These are phyloP conservation scores for Peromyscus maniculatus DNA, from an alignment of 2,113 vertebrate genomes.

Conservation along the genomic window DNA sequence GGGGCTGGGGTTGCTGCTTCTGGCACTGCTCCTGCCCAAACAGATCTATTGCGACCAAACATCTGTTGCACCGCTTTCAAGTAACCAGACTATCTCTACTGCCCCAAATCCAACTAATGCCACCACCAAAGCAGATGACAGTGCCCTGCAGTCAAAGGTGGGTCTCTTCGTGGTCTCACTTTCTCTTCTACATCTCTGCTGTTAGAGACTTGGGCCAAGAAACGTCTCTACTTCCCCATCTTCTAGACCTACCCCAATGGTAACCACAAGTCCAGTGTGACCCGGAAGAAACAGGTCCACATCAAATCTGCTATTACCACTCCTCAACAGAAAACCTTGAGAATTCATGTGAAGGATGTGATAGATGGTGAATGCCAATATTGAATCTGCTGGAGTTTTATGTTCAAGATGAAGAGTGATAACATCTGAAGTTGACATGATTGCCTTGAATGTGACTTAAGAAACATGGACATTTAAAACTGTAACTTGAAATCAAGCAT, in stretches of 20 bases:
- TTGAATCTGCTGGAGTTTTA: constrained; percentile 78
- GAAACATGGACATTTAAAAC: constrained; percentile 69
- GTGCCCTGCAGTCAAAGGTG: constrained; percentile 85
- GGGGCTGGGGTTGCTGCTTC: too few relatives aligned
- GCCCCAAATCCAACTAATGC: constrained; percentile 81
- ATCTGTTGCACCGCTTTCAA: constrained; percentile 59
- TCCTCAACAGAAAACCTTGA: constrained; percentile 80
- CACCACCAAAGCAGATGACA: constrained; percentile 81
- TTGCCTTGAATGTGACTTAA: constrained; percentile 74
- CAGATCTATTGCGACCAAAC: constrained; percentile 84
- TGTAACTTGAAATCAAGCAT: constrained; percentile 70
- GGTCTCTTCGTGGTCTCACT: constrained; percentile 84
- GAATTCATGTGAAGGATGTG: constrained; percentile 76
- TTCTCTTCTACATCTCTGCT: constrained; percentile 89
- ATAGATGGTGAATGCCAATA: constrained; percentile 67
- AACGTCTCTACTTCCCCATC: constrained; percentile 82
- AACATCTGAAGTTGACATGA: constrained; percentile 46
- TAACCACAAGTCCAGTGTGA: constrained; percentile 82
- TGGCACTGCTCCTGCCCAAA: too few relatives aligned
- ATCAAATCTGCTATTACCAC: constrained; percentile 77
- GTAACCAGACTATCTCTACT: constrained; percentile 71
- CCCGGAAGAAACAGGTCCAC: constrained; percentile 77
- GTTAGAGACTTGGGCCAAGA: constrained; percentile 87
- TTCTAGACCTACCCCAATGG: constrained; percentile 82
- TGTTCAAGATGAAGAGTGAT: constrained; percentile 78